Evolutionary conservation across 2,888 invertebrate genomes (phyloP).

Genomic region (Bhutanitis thaidina): DNA sequence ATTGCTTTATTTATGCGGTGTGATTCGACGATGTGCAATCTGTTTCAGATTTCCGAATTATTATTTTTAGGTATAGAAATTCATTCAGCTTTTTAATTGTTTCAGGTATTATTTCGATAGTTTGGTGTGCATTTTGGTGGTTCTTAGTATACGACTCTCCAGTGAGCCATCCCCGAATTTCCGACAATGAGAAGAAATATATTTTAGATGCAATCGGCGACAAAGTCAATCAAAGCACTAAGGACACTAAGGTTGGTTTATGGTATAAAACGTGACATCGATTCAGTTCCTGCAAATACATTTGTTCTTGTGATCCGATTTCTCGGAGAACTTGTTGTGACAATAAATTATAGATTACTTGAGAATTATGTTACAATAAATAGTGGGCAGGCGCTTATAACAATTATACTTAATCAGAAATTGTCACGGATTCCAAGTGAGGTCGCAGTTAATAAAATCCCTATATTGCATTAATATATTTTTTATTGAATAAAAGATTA

Average conservation of each 20-base stretch:
- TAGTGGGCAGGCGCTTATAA: background rate
- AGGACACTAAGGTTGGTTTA: slow-evolving; percentile 48
- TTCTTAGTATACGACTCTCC: slow-evolving; percentile 83
- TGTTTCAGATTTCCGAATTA: slow-evolving; percentile 3
- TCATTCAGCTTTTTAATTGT: slow-evolving; percentile 16
- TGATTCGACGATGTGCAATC: background rate
- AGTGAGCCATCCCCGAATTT: slow-evolving; percentile 80
- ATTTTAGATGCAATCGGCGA: slow-evolving; percentile 82
- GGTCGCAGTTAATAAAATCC: too few relatives aligned
- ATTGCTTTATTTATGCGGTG: slow-evolving; percentile 10
- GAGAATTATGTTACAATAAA: slow-evolving; percentile 4
- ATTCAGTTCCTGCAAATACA: background rate
- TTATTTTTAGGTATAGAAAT: slow-evolving; percentile 4
- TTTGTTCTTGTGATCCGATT: background rate
- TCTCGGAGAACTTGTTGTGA: background rate
- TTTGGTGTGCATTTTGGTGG: slow-evolving; percentile 81
- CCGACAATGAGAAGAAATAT: slow-evolving; percentile 80
- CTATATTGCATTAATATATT: too few relatives aligned
- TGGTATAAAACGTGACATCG: background rate
- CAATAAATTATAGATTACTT: slow-evolving; percentile 1
- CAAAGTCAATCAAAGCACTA: slow-evolving; percentile 67
- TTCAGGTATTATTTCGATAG: slow-evolving; percentile 69
- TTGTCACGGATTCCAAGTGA: background rate
- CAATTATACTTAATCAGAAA: slow-evolving; percentile 2
- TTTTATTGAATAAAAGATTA: too few relatives aligned